Evolutionary conservation across 2,888 invertebrate genomes (phyloP).

Genomic region (Galerucella pusilla): DNA sequence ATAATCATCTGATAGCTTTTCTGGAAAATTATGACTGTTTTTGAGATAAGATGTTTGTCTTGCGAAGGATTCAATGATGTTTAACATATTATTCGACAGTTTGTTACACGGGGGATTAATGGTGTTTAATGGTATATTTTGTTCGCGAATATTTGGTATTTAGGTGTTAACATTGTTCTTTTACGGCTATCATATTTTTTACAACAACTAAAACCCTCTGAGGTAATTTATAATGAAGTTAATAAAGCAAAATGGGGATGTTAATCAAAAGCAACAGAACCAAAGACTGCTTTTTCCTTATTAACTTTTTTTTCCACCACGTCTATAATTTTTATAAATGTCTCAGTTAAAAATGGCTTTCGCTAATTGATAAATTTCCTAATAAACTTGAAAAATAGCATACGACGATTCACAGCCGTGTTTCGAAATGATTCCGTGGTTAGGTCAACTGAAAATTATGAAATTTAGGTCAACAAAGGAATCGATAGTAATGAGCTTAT

Average conservation of each 20-base stretch:
- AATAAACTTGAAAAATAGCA: constrained; percentile 10
- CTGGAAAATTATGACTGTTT: too few relatives aligned
- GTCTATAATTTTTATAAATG: constrained; percentile 19
- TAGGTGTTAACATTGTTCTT: too few relatives aligned
- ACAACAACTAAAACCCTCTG: not conserved
- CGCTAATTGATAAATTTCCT: constrained; percentile 6
- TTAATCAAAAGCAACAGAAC: not conserved
- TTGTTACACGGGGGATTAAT: too few relatives aligned
- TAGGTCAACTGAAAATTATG: not conserved
- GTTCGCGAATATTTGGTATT: too few relatives aligned
- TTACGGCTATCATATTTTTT: not conserved
- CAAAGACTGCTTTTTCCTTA: constrained; percentile 1
- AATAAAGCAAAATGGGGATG: not conserved
- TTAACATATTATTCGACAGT: too few relatives aligned
- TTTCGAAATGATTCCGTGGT: not conserved
- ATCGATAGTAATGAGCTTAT: too few relatives aligned
- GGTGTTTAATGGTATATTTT: too few relatives aligned
- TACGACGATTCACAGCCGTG: not conserved
- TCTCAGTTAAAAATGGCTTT: constrained; percentile 21
- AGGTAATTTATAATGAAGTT: not conserved
- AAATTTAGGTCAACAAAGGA: too few relatives aligned
- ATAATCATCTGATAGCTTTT: too few relatives aligned
- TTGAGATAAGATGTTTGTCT: too few relatives aligned
- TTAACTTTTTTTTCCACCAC: not conserved
- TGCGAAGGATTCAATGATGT: too few relatives aligned